Percentiles rank a stretch among this genome's conserved stretches.
phyloP scores from a whole-genome alignment of 1,140 invertebrate genomes.

The Varroa destructor region DNA sequence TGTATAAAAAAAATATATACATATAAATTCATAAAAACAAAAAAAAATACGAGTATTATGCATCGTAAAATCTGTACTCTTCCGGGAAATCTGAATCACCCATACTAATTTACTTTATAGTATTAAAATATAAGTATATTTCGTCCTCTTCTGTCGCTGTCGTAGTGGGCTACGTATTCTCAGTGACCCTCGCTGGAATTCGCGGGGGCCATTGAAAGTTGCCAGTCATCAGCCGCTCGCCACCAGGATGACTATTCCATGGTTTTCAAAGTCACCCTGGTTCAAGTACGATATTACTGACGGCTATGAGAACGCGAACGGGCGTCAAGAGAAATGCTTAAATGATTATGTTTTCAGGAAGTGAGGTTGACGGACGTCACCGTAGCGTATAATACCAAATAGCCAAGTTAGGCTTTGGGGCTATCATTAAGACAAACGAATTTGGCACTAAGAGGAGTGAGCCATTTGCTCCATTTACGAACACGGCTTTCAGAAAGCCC shows the following conservation, averaged over 20 bases:
- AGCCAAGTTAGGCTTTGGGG: conserved; percentile 6
- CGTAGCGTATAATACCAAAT: conserved; percentile 14
- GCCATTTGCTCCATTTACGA: neutral
- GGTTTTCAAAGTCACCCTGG: neutral
- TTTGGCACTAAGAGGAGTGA: conserved; percentile 14
- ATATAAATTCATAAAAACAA: too few relatives aligned
- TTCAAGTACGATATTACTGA: conserved; percentile 26
- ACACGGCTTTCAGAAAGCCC: conserved; percentile 9
- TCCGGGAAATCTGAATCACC: too few relatives aligned
- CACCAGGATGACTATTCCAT: conserved; percentile 6
- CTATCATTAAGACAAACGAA: conserved; percentile 20
- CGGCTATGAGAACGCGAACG: conserved; percentile 25
- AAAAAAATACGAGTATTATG: too few relatives aligned
- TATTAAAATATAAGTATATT: too few relatives aligned
- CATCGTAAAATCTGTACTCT: too few relatives aligned
- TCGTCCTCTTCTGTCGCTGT: neutral
- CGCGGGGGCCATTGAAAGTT: neutral
- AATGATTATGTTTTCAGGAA: neutral
- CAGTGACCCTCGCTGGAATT: neutral
- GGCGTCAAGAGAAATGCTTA: conserved; percentile 10
- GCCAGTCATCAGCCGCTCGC: neutral
- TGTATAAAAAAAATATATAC: too few relatives aligned
- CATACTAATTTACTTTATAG: too few relatives aligned
- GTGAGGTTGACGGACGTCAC: conserved; percentile 19
- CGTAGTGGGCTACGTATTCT: neutral